Evolutionary conservation across 2,888 invertebrate species (phyloP).

Genomic region (Temnothorax ravouxi): DNA sequence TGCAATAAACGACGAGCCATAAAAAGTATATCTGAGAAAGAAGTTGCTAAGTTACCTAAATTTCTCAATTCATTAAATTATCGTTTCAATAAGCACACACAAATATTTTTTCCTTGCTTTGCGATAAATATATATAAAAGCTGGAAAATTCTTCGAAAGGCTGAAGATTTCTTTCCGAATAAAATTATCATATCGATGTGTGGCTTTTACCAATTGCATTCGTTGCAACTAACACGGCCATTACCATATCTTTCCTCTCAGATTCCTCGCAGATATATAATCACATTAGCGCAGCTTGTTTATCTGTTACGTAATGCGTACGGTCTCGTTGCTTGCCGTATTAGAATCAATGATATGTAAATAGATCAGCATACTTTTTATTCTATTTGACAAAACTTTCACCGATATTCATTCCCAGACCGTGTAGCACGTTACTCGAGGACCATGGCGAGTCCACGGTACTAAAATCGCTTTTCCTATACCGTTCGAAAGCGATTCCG

Average conservation of each 20-base stretch:
- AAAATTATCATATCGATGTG: conserved; percentile 9
- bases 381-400: conserved; percentile 76
- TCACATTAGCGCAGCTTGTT: conserved; percentile 66
- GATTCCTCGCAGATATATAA: conserved; percentile 68
- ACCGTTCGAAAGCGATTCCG: conserved; percentile 63
- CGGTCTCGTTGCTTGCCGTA: conserved; percentile 55
- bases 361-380: conserved; percentile 81
- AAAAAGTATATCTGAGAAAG: background rate
- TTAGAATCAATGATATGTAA: conserved; percentile 82
- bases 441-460: conserved; percentile 43
- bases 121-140: background rate
- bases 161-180: background rate
- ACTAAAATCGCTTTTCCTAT: conserved; percentile 69
- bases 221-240: background rate
- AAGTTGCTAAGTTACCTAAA: conserved; percentile 9
- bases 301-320: conserved; percentile 64
- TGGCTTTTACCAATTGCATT: conserved; percentile 1
- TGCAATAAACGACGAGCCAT: conserved; percentile 12
- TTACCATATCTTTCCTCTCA: conserved; percentile 34
- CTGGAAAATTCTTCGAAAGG: background rate
- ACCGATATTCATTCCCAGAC: conserved; percentile 77
- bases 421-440: conserved; percentile 64
- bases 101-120: background rate
- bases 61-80: conserved; percentile 3
- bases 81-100: background rate